phyloP scores from a whole-genome alignment of 2,113 vertebrate genomes.

The Poicephalus meyeri region DNA sequence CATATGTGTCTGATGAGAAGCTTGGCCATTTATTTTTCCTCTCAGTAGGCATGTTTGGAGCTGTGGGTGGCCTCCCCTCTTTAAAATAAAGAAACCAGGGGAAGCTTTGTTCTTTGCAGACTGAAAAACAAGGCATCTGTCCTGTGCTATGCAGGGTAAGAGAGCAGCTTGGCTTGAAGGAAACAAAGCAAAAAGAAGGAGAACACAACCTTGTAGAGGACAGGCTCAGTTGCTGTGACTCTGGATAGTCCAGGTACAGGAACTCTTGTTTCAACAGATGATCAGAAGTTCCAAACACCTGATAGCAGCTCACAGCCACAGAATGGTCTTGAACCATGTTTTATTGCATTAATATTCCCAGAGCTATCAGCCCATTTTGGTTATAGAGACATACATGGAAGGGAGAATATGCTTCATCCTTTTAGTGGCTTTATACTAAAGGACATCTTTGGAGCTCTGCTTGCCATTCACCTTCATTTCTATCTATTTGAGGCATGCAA shows the following conservation, averaged over 20 bases:
- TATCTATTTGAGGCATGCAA: background rate
- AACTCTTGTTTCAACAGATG: background rate
- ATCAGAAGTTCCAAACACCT: background rate
- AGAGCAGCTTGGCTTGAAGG: background rate
- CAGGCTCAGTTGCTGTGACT: background rate
- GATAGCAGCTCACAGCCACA: background rate
- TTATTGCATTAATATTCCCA: background rate
- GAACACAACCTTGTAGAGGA: background rate
- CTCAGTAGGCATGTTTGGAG: slow-evolving; percentile 74
- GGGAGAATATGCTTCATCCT: background rate
- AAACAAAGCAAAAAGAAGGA: background rate
- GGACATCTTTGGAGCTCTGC: background rate
- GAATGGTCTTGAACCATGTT: background rate
- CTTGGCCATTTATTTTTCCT: slow-evolving; percentile 87
- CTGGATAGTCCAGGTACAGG: background rate
- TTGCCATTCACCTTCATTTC: background rate
- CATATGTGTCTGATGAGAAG: slow-evolving; percentile 70
- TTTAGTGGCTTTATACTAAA: background rate
- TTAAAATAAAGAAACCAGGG: slow-evolving; percentile 78
- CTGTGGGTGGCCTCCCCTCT: slow-evolving; percentile 84
- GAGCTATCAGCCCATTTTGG: background rate
- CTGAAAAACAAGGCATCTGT: slow-evolving; percentile 69
- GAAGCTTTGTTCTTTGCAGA: slow-evolving; percentile 77
- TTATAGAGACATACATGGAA: background rate
- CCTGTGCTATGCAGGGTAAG: slow-evolving; percentile 35